A percentile compares a stretch with the other conserved stretches of the same genome.
These are phyloP conservation scores for Magallana ariakensis DNA, from an alignment of 1,140 invertebrate species.

Conservation along the genomic window DNA sequence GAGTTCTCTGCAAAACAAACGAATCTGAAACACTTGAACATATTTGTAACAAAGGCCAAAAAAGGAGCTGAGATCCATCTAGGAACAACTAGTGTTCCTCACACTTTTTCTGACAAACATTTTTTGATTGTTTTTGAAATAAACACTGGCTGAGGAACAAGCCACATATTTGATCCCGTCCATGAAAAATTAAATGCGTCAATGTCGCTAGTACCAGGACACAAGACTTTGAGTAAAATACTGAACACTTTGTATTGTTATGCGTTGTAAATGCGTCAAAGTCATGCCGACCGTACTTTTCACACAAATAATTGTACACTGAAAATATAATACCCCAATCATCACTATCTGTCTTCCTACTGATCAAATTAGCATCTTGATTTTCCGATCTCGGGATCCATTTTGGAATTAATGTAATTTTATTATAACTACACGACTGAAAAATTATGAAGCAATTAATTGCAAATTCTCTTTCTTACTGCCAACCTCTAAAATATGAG, in stretches of 20 bases:
- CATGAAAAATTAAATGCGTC: conserved; percentile 35
- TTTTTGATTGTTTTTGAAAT: neutral
- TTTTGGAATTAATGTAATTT: conserved; percentile 1
- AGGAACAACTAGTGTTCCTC: neutral
- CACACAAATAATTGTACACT: conserved; percentile 40
- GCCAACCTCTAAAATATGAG: neutral
- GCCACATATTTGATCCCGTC: conserved; percentile 3
- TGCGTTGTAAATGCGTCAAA: conserved; percentile 46
- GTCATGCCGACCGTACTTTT: conserved; percentile 41
- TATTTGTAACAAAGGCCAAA: neutral
- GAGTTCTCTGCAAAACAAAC: neutral
- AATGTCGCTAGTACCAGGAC: neutral
- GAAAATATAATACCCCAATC: conserved; percentile 19
- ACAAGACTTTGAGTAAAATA: conserved; percentile 43
- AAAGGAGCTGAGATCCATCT: neutral
- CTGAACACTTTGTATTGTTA: conserved; percentile 39
- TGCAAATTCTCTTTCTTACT: conserved; percentile 25
- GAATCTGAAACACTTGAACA: neutral
- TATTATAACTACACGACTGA: conserved; percentile 22
- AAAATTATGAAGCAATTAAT: conserved; percentile 27
- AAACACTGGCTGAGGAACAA: conserved; percentile 33
- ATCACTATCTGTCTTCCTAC: conserved; percentile 31
- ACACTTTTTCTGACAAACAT: neutral
- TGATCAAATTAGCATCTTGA: conserved; percentile 50
- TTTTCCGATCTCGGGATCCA: conserved; percentile 49